Evolutionary conservation across 1,140 invertebrate genomes (phyloP).

Genomic region (Lordiphosa stackelbergi): DNA sequence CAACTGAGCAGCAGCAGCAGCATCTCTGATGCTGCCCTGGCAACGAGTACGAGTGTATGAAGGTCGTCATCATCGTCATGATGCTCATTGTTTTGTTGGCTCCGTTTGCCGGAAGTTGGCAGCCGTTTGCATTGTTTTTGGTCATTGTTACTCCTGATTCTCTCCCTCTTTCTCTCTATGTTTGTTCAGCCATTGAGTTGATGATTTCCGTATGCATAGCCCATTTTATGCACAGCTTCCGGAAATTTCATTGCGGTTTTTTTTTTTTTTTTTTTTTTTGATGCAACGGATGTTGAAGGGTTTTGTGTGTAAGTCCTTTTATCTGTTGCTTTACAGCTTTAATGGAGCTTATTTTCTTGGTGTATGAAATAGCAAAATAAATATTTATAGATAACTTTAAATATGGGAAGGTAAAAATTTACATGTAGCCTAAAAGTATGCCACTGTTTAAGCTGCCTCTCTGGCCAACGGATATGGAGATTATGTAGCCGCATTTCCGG

Average conservation of each 20-base stretch:
- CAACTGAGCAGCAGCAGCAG: slow-evolving; percentile 27
- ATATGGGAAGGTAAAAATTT: slow-evolving; percentile 44
- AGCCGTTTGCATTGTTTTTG: slow-evolving; percentile 71
- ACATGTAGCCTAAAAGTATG: slow-evolving; percentile 56
- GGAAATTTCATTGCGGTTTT: slow-evolving; percentile 76
- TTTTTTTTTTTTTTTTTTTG: neutral
- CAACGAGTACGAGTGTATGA: slow-evolving; percentile 17
- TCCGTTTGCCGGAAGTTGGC: slow-evolving; percentile 57
- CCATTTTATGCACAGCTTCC: slow-evolving; percentile 76
- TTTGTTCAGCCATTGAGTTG: slow-evolving; percentile 74
- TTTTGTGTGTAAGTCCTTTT: neutral
- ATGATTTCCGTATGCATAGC: slow-evolving; percentile 76
- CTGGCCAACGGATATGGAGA: slow-evolving; percentile 38
- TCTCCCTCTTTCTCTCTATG: neutral
- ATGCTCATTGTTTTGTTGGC: slow-evolving; percentile 10
- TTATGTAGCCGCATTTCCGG: slow-evolving; percentile 71
- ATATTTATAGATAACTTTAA: neutral
- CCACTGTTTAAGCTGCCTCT: slow-evolving; percentile 41
- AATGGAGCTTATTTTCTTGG: slow-evolving; percentile 5
- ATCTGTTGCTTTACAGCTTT: slow-evolving; percentile 4
- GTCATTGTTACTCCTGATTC: slow-evolving; percentile 51
- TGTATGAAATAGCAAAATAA: neutral
- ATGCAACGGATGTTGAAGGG: neutral
- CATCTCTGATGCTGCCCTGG: slow-evolving; percentile 3
- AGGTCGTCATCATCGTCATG: slow-evolving; percentile 32